Percentiles rank a stretch among this genome's conserved stretches.
Conservation (phyloP, 1,140 invertebrate genomes). For the Arctopsyche grandis region DNA sequence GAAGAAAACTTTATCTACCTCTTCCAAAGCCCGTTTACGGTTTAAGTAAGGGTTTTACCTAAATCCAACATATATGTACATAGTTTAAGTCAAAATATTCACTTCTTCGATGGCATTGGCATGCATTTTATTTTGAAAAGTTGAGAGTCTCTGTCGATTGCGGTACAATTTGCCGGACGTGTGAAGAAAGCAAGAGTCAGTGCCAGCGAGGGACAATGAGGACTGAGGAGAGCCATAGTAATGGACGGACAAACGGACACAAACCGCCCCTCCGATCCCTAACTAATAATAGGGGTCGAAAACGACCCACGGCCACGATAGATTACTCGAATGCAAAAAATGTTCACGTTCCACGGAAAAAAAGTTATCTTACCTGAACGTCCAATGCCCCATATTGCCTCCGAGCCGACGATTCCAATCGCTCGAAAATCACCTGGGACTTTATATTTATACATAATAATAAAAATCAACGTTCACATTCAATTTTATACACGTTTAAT, state of each 20-base stretch:
- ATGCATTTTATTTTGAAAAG: background rate
- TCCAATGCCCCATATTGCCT: conserved; percentile 11
- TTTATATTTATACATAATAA: too few relatives aligned
- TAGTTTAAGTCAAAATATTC: too few relatives aligned
- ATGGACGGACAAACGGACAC: conserved; percentile 50
- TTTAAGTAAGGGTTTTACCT: too few relatives aligned
- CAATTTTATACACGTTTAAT: too few relatives aligned
- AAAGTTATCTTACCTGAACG: conserved; percentile 51
- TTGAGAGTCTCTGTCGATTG: background rate
- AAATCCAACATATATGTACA: too few relatives aligned
- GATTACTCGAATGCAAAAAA: conserved; percentile 42
- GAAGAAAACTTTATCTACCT: too few relatives aligned
- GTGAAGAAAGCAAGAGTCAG: conserved; percentile 13
- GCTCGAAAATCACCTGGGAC: too few relatives aligned
- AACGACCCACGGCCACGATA: conserved; percentile 43
- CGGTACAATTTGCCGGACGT: conserved; percentile 26
- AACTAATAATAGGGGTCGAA: conserved; percentile 49
- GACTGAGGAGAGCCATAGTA: conserved; percentile 46
- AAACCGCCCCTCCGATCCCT: conserved; percentile 38
- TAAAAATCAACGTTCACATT: too few relatives aligned
- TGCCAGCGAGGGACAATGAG: conserved; percentile 41
- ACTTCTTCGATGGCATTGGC: too few relatives aligned
- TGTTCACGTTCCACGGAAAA: background rate
- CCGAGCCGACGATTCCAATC: background rate
- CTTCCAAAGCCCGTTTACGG: too few relatives aligned